Evolutionary conservation across 2,888 invertebrate species (phyloP).

Genomic region (Euphydryas editha): DNA sequence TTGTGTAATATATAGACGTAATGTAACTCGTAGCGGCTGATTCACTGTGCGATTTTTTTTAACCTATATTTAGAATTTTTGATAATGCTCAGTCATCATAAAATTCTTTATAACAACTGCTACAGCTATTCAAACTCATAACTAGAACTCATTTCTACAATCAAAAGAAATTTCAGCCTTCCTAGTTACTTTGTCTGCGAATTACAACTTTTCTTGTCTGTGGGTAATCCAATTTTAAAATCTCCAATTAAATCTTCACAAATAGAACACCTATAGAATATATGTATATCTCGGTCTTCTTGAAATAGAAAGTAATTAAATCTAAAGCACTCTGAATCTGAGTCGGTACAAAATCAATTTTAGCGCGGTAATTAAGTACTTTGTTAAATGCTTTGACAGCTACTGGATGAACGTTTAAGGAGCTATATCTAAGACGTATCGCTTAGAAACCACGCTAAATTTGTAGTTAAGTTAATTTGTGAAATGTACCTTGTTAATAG

Average conservation of each 20-base stretch:
- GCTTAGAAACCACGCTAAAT: background rate
- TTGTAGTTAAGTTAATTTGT: slow-evolving; percentile 6
- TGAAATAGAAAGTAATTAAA: slow-evolving; percentile 20
- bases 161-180: background rate
- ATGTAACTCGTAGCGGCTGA: no score
- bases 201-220: background rate
- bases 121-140: background rate
- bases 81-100: no score
- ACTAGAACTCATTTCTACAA: background rate
- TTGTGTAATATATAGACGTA: no score
- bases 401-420: slow-evolving; percentile 7
- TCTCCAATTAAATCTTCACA: background rate
- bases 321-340: slow-evolving; percentile 20
- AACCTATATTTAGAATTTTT: no score
- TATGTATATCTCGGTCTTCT: background rate
- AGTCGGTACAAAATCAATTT: slow-evolving; percentile 35
- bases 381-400: slow-evolving; percentile 10
- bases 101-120: background rate
- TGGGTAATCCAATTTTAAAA: background rate
- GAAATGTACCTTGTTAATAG: slow-evolving; percentile 6
- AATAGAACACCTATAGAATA: background rate
- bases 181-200: background rate
- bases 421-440: background rate
- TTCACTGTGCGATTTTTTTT: no score
- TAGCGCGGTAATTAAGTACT: slow-evolving; percentile 32